phyloP scores from a whole-genome alignment of 2,888 invertebrate species.

The Smittia sp. region DNA sequence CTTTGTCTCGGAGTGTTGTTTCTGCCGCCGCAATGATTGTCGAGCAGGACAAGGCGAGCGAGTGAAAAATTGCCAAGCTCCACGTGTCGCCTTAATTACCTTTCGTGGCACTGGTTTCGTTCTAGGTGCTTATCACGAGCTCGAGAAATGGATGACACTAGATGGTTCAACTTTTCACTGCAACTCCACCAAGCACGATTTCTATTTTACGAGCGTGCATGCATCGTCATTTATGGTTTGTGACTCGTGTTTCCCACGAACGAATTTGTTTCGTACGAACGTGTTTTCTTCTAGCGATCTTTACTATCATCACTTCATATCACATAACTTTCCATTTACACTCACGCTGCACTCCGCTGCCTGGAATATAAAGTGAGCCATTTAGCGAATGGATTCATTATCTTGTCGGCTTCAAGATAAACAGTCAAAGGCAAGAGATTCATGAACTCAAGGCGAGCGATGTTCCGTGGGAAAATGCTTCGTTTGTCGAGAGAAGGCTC shows the following conservation, averaged over 20 bases:
- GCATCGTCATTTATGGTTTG: not conserved
- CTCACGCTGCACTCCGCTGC: conserved; percentile 27
- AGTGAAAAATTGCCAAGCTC: not conserved
- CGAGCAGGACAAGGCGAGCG: not conserved
- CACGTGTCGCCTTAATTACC: not conserved
- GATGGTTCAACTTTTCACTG: not conserved
- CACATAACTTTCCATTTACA: conserved; percentile 36
- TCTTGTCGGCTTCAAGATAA: conserved; percentile 24
- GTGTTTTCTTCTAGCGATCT: not conserved
- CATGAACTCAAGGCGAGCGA: not conserved
- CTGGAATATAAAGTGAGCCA: conserved; percentile 30
- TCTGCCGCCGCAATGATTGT: not conserved
- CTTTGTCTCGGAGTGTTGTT: not conserved
- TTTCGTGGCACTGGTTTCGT: not conserved
- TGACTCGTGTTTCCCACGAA: not conserved
- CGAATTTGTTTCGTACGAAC: not conserved
- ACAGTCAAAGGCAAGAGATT: not conserved
- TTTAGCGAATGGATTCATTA: conserved; percentile 27
- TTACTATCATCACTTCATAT: conserved; percentile 33
- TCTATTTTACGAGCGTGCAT: not conserved
- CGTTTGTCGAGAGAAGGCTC: too few relatives aligned
- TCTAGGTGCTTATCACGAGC: not conserved
- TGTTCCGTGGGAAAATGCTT: too few relatives aligned
- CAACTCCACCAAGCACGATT: not conserved
- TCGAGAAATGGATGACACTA: not conserved